Percentiles rank a stretch among this genome's conserved stretches.
Evolutionary conservation across 2,888 invertebrate genomes (phyloP).

Genomic region (Tortricodes alternella): DNA sequence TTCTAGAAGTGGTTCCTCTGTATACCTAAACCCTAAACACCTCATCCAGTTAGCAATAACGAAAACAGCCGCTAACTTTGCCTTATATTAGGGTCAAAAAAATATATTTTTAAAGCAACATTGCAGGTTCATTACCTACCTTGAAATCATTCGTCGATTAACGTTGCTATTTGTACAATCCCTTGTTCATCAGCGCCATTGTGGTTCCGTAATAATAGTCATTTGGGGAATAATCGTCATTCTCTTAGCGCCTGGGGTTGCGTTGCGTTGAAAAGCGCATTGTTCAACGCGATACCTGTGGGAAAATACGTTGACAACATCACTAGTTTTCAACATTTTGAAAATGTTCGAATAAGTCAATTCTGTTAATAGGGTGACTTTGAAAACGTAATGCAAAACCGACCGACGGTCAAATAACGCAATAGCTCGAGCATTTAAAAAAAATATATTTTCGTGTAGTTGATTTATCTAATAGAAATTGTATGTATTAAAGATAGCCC

Average conservation of each 20-base stretch:
- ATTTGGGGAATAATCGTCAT: conserved; percentile 67
- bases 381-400: too few species aligned
- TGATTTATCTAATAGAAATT: too few species aligned
- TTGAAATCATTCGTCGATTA: conserved; percentile 37
- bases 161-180: conserved; percentile 42
- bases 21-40: too few species aligned
- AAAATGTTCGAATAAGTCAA: background rate
- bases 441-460: too few species aligned
- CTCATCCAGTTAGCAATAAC: background rate
- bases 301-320: conserved; percentile 68
- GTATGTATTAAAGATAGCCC: too few species aligned
- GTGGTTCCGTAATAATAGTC: conserved; percentile 70
- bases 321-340: conserved; percentile 11
- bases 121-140: background rate
- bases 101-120: background rate
- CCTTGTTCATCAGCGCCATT: conserved; percentile 60
- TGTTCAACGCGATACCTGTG: conserved; percentile 74
- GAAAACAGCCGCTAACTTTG: background rate
- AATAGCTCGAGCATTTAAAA: too few species aligned
- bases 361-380: too few species aligned
- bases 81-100: background rate
- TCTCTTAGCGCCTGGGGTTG: conserved; percentile 63
- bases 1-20: too few species aligned
- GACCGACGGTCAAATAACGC: too few species aligned
- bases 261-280: conserved; percentile 46